A percentile compares a stretch with the other conserved stretches of the same genome.
Evolutionary conservation across 1,140 invertebrate species (phyloP).

Genomic region (Brachionus koreanus): DNA sequence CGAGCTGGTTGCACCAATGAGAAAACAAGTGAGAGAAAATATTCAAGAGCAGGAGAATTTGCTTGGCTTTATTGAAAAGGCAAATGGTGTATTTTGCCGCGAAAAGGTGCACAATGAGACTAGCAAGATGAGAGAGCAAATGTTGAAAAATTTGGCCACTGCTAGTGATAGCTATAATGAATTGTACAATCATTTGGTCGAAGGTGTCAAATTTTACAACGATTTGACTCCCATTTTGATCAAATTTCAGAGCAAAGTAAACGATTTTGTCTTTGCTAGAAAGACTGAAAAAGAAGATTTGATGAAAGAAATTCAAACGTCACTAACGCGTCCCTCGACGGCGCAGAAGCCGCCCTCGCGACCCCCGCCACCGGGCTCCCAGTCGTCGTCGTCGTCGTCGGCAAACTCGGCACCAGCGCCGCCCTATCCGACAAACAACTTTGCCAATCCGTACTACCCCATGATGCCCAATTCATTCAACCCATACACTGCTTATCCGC

Average conservation of each 20-base stretch:
- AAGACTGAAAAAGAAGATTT: slow-evolving; percentile 98
- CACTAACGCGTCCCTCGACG: not conserved
- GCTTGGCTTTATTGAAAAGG: slow-evolving; percentile 69
- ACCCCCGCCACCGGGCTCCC: slow-evolving; percentile 11
- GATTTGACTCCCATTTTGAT: slow-evolving; percentile 89
- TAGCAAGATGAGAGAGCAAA: slow-evolving; percentile 68
- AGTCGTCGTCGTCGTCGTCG: not conserved
- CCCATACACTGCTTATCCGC: not conserved
- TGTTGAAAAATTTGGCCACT: slow-evolving; percentile 77
- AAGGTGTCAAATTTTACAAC: slow-evolving; percentile 95
- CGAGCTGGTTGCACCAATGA: slow-evolving; percentile 73
- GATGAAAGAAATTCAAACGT: slow-evolving; percentile 62
- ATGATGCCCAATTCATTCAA: slow-evolving; percentile 36
- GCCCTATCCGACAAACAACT: slow-evolving; percentile 31
- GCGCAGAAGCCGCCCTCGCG: not conserved
- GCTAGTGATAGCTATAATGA: slow-evolving; percentile 88
- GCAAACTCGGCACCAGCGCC: not conserved
- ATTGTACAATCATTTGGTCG: slow-evolving; percentile 79
- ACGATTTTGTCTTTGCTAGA: slow-evolving; percentile 95
- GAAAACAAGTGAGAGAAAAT: slow-evolving; percentile 71
- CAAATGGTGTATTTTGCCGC: slow-evolving; percentile 70
- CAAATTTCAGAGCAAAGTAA: slow-evolving; percentile 92
- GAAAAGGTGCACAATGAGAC: slow-evolving; percentile 64
- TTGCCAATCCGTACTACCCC: slow-evolving; percentile 33
- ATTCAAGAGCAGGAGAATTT: slow-evolving; percentile 73